Evolutionary conservation across 2,113 vertebrate genomes (phyloP).

Genomic region (Falco punctatus): DNA sequence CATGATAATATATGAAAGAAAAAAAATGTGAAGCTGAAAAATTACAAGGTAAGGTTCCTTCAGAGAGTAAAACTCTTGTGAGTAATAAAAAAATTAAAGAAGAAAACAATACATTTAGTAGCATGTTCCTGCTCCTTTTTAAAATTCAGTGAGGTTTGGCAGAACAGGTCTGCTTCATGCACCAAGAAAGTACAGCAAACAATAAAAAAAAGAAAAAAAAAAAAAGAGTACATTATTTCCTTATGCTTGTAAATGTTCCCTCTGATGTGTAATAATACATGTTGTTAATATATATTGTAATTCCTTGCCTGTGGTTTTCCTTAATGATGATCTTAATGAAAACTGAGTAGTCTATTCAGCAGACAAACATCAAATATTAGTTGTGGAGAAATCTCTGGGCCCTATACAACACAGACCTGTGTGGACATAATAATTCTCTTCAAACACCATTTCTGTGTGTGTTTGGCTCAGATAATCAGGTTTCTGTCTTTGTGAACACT

Average conservation of each 20-base stretch:
- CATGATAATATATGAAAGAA: neutral
- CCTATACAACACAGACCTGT: neutral
- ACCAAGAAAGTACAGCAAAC: neutral
- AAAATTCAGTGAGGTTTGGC: neutral
- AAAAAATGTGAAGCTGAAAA: neutral
- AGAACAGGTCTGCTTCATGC: neutral
- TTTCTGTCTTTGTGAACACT: neutral
- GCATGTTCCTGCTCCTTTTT: neutral
- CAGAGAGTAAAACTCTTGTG: neutral
- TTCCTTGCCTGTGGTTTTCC: neutral
- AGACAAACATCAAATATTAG: neutral
- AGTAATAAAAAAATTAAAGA: neutral
- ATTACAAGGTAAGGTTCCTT: neutral
- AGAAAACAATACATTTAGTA: neutral
- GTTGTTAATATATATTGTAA: neutral
- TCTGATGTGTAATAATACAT: conserved; percentile 25
- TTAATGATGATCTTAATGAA: conserved; percentile 29
- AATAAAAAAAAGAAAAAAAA: neutral
- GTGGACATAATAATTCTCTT: neutral
- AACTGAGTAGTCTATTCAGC: neutral
- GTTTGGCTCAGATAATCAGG: neutral
- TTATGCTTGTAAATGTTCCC: neutral
- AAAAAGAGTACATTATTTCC: neutral
- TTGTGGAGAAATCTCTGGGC: neutral
- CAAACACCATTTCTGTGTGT: neutral